Evolutionary conservation across 2,113 vertebrate species (phyloP), one percentile per base, ranked within the genome.

Genomic region (Opisthocomus hoazin): DNA sequence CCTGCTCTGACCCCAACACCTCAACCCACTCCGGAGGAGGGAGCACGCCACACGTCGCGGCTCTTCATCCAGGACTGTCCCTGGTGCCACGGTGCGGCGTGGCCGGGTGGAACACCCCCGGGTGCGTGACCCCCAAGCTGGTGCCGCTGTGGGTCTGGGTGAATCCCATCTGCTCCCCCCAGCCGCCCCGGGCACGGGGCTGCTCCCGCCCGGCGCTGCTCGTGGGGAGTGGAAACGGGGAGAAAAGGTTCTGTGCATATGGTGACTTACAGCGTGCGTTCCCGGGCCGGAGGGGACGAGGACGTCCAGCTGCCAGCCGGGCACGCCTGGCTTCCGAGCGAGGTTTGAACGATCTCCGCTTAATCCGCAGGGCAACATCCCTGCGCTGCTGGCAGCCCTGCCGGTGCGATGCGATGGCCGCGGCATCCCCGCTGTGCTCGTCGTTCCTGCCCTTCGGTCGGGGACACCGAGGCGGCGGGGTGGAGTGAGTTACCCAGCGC

Each of bases 21-120:
- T 10, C 8, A 20, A n/a, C 2, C 30, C 27, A 29, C 0, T 53
- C 69, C 29, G 56, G 37, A 46, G 60, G 63, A 50, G 36, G 34
- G 36, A 21, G 20, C 2, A 1, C 0, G 0, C 36, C 1, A 2
- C 9, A 2, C 0, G 0, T 22, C 63, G 21, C 73, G 70, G 80
- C 43, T 57, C 24, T 36, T 24, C 18, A 8, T 11, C 21, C 75
- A 65, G 74, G 30, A 16, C 15, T 27, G 39, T 68, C 61, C 29
- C 90, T 65, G 9, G 37, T 10, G 26, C 43, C 45, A 34, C 50
- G 1, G 3, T 26, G 65, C 39, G 26, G 15, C 0, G 5, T 15
- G 63, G 15, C 5, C 13, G 76, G 69, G 13, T 43, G 6, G 63
- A 57, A 36, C 65, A 17, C 3, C n/a, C 22, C 37, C 4, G 16